A percentile compares a stretch with the other conserved stretches of the same genome.
Conservation (phyloP, 2,797 vertebrate species). For the Sebastes diaconus region DNA sequence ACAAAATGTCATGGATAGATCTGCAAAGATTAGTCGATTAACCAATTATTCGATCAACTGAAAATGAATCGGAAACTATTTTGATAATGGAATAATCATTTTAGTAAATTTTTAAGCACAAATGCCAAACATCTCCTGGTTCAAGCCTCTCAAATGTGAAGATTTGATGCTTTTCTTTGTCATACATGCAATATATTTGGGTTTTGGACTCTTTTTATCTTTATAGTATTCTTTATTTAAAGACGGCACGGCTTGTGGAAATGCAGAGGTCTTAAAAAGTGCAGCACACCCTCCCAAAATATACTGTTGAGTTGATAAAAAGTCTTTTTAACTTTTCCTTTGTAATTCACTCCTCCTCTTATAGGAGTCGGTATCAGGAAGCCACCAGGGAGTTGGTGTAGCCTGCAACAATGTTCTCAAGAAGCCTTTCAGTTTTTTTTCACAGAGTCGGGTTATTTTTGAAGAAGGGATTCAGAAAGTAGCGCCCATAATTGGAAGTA, state of each 20-base stretch:
- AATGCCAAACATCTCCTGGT: neutral
- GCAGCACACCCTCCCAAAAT: conserved; percentile 9
- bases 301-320: conserved; percentile 4
- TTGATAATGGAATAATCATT: neutral
- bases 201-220: neutral
- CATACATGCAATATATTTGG: neutral
- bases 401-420: conserved; percentile 55
- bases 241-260: neutral
- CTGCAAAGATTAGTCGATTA: neutral
- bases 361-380: conserved; percentile 39
- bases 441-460: conserved; percentile 53
- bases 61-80: neutral
- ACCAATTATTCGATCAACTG: neutral
- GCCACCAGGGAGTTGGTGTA: conserved; percentile 46
- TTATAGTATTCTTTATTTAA: neutral
- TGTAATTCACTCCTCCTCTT: conserved; percentile 51
- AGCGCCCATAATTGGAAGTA: conserved; percentile 62
- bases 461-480: conserved; percentile 52
- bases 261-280: conserved; percentile 2
- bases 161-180: neutral
- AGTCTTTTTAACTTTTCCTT: conserved; percentile 32
- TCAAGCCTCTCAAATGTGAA: neutral
- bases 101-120: neutral
- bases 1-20: neutral
- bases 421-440: conserved; percentile 45